Evolutionary conservation across 2,888 invertebrate genomes (phyloP), one percentile per base, ranked within the genome.

Genomic region (Acrobasis suavella): DNA sequence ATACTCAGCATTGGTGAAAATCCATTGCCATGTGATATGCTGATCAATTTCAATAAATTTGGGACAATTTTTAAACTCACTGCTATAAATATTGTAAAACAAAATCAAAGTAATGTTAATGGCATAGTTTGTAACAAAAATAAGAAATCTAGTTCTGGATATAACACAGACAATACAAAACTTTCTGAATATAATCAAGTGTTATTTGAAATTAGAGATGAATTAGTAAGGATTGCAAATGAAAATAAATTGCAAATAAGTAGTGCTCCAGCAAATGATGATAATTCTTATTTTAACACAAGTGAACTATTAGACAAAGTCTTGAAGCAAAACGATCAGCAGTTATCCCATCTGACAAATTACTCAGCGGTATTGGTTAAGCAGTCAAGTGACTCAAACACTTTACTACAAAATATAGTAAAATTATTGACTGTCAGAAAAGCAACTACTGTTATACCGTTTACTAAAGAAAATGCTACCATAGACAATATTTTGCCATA

Each of bases 1-100:
- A 74, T 64, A 49, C 72, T 89, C 9, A 89, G 89, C 67, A 86
- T 89, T 58, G 88, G 89, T 6, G 81, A 77, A 37, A 89, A 89
- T 73, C 87, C 83, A n/a, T 66, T 89, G 56, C 72, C 87, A 0
- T 89, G 89, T 65, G 76, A 78, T 51, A 56, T 73, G 49, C 65
- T 89, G 50, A 74, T 81, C 0, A 80, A 75, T 62, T 71, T 86
- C 0, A 72, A 75, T 51, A 76, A 74, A 62, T 54, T 46, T 49
- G 37, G 38, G 5, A 9, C 63, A n/a, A 37, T 66, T 1, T 78
- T 80, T 68, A 56, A 65, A 46, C 73, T 87, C 46, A 82, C 83
- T 32, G 77, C 85, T 22, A 67, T 78, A 9, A 75, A 62, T 59
- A 72, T 81, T 60, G 76, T 79, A 62, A 70, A 66, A 17, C 69